These are phyloP conservation scores for Oncopodura yosiiana DNA, from an alignment of 1,140 invertebrate species.

Conservation along the genomic window DNA sequence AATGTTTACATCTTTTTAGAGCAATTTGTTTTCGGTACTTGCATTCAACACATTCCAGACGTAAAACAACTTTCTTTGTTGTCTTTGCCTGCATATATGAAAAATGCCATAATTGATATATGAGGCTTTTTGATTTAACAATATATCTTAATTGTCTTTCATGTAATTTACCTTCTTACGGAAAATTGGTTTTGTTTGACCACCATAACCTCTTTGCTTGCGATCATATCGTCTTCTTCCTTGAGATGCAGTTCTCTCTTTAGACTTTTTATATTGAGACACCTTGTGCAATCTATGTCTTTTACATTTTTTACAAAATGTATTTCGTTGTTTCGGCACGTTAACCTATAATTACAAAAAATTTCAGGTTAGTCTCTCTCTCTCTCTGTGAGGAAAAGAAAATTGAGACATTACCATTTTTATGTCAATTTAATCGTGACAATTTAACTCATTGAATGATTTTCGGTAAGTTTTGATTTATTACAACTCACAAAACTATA, in stretches of 20 bases:
- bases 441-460: too few relatives aligned
- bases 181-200: conserved; percentile 99
- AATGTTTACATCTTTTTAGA: conserved; percentile 98
- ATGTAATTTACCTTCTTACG: conserved; percentile 81
- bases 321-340: conserved; percentile 92
- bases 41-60: conserved; percentile 98
- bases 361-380: too few relatives aligned
- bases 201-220: conserved; percentile 98
- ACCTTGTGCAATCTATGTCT: conserved; percentile 98
- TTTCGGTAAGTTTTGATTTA: too few relatives aligned
- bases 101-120: conserved; percentile 5
- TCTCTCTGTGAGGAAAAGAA: too few relatives aligned
- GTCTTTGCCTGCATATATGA: conserved; percentile 82
- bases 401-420: too few relatives aligned
- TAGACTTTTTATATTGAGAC: conserved; percentile 99
- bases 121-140: background rate
- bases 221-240: conserved; percentile 94
- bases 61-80: conserved; percentile 98
- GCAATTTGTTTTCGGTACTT: conserved; percentile 95
- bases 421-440: too few relatives aligned
- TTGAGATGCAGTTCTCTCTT: conserved; percentile 81
- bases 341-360: conserved; percentile 89
- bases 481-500: too few relatives aligned
- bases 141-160: background rate
- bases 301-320: conserved; percentile 98